A percentile compares a stretch with the other conserved stretches of the same genome.
These are phyloP conservation scores for Falco novaeseelandiae DNA, from an alignment of 2,797 vertebrate genomes.

Conservation along the genomic window DNA sequence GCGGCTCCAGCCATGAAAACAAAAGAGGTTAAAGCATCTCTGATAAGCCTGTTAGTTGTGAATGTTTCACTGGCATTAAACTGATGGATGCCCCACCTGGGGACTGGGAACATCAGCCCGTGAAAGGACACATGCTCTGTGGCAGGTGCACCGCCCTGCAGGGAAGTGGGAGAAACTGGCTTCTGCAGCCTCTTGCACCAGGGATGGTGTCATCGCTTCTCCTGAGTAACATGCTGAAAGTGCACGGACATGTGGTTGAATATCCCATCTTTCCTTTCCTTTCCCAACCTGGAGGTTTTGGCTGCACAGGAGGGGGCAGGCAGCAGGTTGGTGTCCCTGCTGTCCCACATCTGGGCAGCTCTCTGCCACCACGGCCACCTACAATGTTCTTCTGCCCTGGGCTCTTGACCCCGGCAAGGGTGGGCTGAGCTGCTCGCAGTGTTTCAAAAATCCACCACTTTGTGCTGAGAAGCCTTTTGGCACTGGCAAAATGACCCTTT, in stretches of 20 bases:
- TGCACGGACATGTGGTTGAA: neutral
- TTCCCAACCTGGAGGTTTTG: neutral
- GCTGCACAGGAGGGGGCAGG: neutral
- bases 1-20: rapidly evolving
- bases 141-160: rapidly evolving
- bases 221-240: neutral
- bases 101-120: neutral
- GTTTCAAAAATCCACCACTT: neutral
- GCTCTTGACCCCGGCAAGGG: neutral
- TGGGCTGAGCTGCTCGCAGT: neutral
- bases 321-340: rapidly evolving
- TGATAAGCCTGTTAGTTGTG: neutral
- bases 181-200: neutral
- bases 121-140: neutral
- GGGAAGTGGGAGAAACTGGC: neutral
- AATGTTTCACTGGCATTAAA: neutral
- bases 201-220: rapidly evolving
- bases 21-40: neutral
- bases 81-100: neutral
- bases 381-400: rapidly evolving
- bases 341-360: rapidly evolving
- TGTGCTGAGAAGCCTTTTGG: neutral
- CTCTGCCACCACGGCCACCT: neutral
- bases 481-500: neutral
- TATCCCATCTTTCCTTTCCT: neutral